Percentiles rank a stretch among this genome's conserved stretches.
Evolutionary conservation across 2,797 vertebrate species (phyloP).

Genomic region (Catharus ustulatus): DNA sequence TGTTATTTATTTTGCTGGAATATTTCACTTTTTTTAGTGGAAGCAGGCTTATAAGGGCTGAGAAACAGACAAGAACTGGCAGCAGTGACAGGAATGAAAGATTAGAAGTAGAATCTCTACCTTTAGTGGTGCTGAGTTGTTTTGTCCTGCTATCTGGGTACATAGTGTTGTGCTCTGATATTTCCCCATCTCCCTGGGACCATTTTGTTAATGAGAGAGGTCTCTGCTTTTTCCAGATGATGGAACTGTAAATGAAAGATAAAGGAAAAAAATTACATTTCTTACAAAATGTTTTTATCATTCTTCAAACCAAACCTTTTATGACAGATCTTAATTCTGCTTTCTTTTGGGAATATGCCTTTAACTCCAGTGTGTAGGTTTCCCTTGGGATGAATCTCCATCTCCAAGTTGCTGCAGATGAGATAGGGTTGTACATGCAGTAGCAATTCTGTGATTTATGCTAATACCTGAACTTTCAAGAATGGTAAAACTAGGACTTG

Average conservation of each 20-base stretch:
- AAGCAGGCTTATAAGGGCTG: not conserved
- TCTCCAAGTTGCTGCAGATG: not conserved
- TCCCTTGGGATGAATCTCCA: not conserved
- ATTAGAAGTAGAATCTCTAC: not conserved
- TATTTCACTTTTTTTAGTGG: not conserved
- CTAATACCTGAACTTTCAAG: not conserved
- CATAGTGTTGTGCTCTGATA: fast-evolving
- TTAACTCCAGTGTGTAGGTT: not conserved
- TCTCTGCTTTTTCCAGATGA: not conserved
- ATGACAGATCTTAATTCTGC: not conserved
- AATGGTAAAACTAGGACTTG: not conserved
- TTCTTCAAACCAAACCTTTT: not conserved
- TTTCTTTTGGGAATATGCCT: not conserved
- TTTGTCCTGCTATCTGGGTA: not conserved
- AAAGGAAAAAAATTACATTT: not conserved
- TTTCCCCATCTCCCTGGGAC: not conserved
- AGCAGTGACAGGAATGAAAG: not conserved
- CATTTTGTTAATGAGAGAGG: not conserved
- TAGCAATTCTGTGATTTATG: not conserved
- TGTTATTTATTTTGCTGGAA: not conserved
- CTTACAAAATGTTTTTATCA: not conserved
- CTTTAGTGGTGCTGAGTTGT: not conserved
- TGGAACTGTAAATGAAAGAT: not conserved
- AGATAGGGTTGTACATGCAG: not conserved
- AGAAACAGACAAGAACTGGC: not conserved